phyloP scores from a whole-genome alignment of 1,140 invertebrate genomes.

The Dufourea novaeangliae region DNA sequence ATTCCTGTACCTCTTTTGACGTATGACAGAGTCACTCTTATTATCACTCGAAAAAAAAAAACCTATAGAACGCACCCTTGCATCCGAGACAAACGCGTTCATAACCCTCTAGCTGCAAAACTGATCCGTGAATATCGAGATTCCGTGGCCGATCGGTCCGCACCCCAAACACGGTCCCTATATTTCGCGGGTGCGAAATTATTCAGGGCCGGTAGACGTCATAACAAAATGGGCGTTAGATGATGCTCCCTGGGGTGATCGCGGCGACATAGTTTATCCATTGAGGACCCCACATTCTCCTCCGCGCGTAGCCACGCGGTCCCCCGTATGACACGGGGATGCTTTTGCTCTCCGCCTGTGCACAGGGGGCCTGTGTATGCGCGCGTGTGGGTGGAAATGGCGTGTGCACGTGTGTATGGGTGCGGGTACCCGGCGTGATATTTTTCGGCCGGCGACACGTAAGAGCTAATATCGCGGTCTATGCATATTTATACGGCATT shows the following conservation, averaged over 20 bases:
- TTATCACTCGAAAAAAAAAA: too few species aligned
- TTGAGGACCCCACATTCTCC: slow-evolving; percentile 73
- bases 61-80: too few species aligned
- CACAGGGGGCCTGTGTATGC: slow-evolving; percentile 25
- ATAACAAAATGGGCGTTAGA: slow-evolving; percentile 81
- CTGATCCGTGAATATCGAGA: neutral
- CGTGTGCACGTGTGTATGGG: slow-evolving; percentile 1
- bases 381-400: slow-evolving; percentile 5
- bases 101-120: neutral
- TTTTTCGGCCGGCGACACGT: slow-evolving; percentile 74
- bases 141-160: slow-evolving; percentile 7
- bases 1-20: too few species aligned
- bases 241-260: slow-evolving; percentile 78
- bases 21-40: too few species aligned
- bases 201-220: slow-evolving; percentile 72
- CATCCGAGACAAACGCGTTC: too few species aligned
- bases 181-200: slow-evolving; percentile 63
- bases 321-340: slow-evolving; percentile 56
- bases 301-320: slow-evolving; percentile 43
- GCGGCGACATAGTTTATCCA: slow-evolving; percentile 81
- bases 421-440: slow-evolving; percentile 69
- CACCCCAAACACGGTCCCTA: slow-evolving; percentile 8
- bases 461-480: slow-evolving; percentile 80
- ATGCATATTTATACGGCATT: slow-evolving; percentile 82
- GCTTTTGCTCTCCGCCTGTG: slow-evolving; percentile 54